A percentile compares a stretch with the other conserved stretches of the same genome.
phyloP scores from a whole-genome alignment of 2,888 invertebrate genomes.

The Brachyopa scutellaris region DNA sequence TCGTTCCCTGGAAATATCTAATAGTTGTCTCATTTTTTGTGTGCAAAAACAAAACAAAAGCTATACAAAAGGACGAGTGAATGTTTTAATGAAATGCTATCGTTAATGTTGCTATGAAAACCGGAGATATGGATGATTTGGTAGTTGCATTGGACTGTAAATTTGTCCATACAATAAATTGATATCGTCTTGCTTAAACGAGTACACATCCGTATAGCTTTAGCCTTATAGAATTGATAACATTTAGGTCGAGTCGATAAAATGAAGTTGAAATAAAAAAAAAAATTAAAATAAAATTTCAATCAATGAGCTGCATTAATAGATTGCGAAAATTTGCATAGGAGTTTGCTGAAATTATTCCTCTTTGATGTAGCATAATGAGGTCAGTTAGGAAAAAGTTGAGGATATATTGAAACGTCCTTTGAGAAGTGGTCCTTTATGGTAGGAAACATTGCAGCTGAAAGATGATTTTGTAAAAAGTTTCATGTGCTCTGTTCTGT shows the following conservation, averaged over 20 bases:
- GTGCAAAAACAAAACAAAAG: too few species aligned
- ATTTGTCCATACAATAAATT: neutral
- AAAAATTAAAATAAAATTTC: neutral
- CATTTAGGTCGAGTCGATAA: neutral
- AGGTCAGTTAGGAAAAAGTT: too few species aligned
- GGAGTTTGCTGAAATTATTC: slow-evolving; percentile 1
- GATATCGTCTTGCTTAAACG: too few species aligned
- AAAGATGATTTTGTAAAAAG: too few species aligned
- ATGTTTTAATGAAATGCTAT: slow-evolving; percentile 26
- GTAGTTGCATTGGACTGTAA: slow-evolving; percentile 1
- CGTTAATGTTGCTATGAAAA: slow-evolving; percentile 19
- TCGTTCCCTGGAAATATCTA: neutral
- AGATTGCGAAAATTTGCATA: slow-evolving; percentile 28
- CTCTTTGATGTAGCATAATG: neutral
- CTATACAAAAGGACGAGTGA: neutral
- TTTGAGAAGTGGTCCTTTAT: too few species aligned
- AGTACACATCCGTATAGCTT: neutral
- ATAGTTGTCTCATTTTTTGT: neutral
- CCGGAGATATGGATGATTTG: neutral
- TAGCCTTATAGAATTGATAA: neutral
- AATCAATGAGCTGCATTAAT: slow-evolving; percentile 20
- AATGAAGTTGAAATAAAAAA: neutral
- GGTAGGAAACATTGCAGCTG: too few species aligned
- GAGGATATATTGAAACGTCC: too few species aligned
- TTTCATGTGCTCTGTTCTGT: too few species aligned